A percentile compares a stretch with the other conserved stretches of the same genome.
phyloP scores from a whole-genome alignment of 2,888 invertebrate species.

The Mimumesa dahlbomi region DNA sequence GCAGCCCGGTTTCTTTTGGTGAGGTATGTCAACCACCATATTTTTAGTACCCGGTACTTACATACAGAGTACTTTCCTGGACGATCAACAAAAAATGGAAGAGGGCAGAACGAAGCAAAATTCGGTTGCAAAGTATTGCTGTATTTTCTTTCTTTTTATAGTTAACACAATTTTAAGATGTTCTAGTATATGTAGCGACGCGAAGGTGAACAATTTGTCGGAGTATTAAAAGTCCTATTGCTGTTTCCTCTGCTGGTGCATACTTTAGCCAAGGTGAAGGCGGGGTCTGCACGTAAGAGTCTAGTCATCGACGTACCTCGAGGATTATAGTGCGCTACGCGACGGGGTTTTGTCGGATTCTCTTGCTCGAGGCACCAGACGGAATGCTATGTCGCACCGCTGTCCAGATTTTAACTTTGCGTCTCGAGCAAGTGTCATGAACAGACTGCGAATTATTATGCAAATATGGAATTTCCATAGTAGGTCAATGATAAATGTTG shows the following conservation, averaged over 20 bases:
- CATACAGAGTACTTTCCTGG: too few species aligned
- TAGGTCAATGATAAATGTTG: too few species aligned
- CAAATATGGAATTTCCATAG: too few species aligned
- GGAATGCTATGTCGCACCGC: not conserved
- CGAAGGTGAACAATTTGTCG: conserved; percentile 1
- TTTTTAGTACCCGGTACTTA: too few species aligned
- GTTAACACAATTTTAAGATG: conserved; percentile 20
- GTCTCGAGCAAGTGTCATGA: too few species aligned
- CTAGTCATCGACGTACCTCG: conserved; percentile 11
- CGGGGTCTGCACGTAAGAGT: conserved; percentile 24
- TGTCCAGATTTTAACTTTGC: too few species aligned
- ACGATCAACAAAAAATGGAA: too few species aligned
- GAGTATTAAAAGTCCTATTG: conserved; percentile 7
- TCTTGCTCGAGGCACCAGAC: conserved; percentile 13
- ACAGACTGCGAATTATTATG: too few species aligned
- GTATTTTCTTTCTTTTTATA: conserved; percentile 8
- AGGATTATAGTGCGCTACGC: conserved; percentile 10
- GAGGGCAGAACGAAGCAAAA: too few species aligned
- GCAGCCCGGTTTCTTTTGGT: too few species aligned
- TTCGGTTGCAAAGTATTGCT: not conserved
- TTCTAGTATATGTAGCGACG: conserved; percentile 21
- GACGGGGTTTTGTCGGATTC: not conserved
- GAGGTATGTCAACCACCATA: too few species aligned
- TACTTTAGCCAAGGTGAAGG: conserved; percentile 21
- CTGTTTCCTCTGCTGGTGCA: conserved; percentile 20